These are phyloP conservation scores for Troglohyphantes excavatus DNA, from an alignment of 2,888 invertebrate genomes.

Conservation along the genomic window DNA sequence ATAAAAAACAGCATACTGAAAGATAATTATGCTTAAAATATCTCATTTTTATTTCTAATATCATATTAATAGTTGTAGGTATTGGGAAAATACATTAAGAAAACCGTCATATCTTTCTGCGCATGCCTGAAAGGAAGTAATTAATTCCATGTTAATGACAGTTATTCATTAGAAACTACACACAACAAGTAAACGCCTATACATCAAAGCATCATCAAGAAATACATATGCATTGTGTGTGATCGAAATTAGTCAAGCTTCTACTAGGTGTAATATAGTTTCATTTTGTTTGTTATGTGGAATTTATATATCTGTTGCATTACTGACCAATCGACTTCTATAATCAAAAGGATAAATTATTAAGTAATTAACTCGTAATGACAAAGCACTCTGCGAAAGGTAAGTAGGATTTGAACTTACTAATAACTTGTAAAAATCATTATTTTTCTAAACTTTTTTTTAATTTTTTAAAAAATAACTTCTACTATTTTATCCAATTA, in stretches of 20 bases:
- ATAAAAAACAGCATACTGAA: no score
- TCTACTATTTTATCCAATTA: no score
- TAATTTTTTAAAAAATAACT: no score
- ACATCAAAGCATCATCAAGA: neutral
- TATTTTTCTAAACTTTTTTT: no score
- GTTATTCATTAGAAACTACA: neutral
- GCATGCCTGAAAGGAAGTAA: neutral
- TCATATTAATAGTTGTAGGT: no score
- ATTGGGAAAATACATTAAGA: neutral
- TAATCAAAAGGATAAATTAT: neutral
- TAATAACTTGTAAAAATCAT: no score
- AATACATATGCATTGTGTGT: neutral
- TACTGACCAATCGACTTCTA: neutral
- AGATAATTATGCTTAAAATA: no score
- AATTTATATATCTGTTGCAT: neutral
- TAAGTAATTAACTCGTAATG: neutral
- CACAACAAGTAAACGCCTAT: neutral
- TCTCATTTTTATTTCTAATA: no score
- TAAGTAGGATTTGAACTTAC: neutral
- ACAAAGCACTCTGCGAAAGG: neutral
- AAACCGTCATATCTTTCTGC: neutral
- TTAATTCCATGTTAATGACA: neutral
- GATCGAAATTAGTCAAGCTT: neutral
- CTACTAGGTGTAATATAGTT: no score
- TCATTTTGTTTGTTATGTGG: neutral